A percentile compares a stretch with the other conserved stretches of the same genome.
Evolutionary conservation across 2,113 vertebrate genomes (phyloP).

Genomic region (Cyphotilapia sp.): DNA sequence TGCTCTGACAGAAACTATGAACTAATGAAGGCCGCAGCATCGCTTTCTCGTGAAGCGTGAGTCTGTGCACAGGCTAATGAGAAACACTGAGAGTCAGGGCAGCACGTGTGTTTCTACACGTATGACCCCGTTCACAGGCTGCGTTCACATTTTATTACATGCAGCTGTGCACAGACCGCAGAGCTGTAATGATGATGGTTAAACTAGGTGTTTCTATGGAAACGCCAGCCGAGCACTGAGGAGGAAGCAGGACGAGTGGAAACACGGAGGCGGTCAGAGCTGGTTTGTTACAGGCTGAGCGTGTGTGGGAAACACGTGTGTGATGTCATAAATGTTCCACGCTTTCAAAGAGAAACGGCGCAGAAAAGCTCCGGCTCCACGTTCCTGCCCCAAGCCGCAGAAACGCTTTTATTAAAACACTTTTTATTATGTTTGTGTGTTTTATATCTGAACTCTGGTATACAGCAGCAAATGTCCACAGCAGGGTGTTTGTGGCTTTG

Average conservation of each 20-base stretch:
- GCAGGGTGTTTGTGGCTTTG: neutral
- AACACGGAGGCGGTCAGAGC: slow-evolving; percentile 3
- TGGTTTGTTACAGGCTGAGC: neutral
- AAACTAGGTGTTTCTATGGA: neutral
- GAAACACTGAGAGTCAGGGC: neutral
- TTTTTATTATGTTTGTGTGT: neutral
- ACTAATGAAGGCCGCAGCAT: neutral
- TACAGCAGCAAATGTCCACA: neutral
- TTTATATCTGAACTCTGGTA: neutral
- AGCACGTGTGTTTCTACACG: neutral
- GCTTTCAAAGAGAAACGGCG: neutral
- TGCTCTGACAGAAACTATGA: neutral
- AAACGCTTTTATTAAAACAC: neutral
- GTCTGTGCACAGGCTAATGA: neutral
- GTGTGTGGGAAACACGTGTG: neutral
- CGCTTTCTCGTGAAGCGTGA: neutral
- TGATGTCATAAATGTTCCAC: neutral
- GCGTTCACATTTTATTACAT: slow-evolving; percentile 17
- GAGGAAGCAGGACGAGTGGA: slow-evolving; percentile 9
- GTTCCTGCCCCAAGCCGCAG: neutral
- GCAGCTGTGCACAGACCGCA: slow-evolving; percentile 30
- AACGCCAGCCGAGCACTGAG: neutral
- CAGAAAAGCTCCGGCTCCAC: neutral
- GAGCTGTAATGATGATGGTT: neutral
- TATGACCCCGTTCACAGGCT: neutral